Conservation (phyloP, 2,888 invertebrate genomes). For the Minunthozetes semirufus region DNA sequence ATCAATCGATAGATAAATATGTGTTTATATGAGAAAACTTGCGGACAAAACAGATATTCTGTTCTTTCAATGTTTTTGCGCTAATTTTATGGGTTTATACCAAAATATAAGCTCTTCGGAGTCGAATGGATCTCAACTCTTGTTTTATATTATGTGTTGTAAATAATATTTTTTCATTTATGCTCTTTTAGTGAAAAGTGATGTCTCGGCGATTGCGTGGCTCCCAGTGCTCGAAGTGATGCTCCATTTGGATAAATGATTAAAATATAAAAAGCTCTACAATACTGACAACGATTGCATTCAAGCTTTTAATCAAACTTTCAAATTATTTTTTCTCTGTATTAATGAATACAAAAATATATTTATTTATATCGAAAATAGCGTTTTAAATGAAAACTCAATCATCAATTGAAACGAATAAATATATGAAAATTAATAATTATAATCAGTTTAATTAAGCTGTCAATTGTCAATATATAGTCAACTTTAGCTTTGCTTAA, state of each 20-base stretch:
- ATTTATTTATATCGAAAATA: no score
- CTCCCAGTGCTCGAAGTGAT: background rate
- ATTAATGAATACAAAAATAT: no score
- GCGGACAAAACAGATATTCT: background rate
- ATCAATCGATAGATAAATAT: background rate
- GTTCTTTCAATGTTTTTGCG: background rate
- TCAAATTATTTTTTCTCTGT: background rate
- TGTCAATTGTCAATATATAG: no score
- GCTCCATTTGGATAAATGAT: slow-evolving; percentile 14
- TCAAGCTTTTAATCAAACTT: background rate
- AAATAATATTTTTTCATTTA: background rate
- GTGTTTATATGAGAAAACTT: background rate
- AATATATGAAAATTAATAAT: no score
- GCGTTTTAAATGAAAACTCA: no score
- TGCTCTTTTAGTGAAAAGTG: background rate
- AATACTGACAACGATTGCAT: background rate
- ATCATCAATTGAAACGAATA: no score
- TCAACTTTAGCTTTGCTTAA: no score
- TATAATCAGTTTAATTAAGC: no score
- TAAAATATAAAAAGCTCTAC: background rate
- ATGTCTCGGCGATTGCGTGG: background rate
- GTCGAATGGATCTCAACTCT: background rate
- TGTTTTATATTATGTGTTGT: background rate
- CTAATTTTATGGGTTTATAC: background rate
- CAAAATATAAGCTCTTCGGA: slow-evolving; percentile 2